Conservation (phyloP, 2,113 vertebrate genomes). For the Oophaga pumilio region DNA sequence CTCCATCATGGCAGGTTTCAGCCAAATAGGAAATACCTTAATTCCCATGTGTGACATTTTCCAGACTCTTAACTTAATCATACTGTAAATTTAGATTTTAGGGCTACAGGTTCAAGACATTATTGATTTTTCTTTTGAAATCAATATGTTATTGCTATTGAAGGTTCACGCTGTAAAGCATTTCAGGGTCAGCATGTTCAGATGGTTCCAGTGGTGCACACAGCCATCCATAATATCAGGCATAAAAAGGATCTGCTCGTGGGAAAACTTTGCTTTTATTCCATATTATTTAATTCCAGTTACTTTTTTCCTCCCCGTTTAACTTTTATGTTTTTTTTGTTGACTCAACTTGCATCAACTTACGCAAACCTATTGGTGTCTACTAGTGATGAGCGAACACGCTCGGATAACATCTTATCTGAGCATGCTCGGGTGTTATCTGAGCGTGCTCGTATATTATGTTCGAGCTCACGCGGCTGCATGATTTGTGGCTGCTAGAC, state of each 20-base stretch:
- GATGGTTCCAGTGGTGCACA: constrained; percentile 8
- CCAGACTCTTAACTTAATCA: constrained; percentile 18
- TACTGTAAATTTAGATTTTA: constrained; percentile 29
- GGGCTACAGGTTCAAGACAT: constrained; percentile 17
- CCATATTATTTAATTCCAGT: background rate
- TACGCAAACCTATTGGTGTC: background rate
- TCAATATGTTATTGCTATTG: constrained; percentile 46
- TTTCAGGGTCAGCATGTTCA: constrained; percentile 31
- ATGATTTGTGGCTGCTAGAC: no score
- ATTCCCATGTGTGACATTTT: constrained; percentile 24
- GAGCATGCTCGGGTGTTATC: no score
- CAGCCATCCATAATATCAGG: background rate
- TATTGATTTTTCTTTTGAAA: constrained; percentile 29
- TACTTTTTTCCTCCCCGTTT: background rate
- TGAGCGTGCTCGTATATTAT: no score
- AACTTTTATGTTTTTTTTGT: no score
- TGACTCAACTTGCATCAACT: background rate
- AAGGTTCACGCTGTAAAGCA: constrained; percentile 14
- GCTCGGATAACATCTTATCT: no score
- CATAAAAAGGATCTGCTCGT: background rate
- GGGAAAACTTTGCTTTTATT: background rate
- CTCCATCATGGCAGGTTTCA: background rate
- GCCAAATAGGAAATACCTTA: constrained; percentile 10
- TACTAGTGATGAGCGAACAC: background rate
- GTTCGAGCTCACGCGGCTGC: no score